Evolutionary conservation across 1,140 invertebrate genomes (phyloP), one percentile per base, ranked within the genome.

Genomic region (Drosophila aff.): DNA sequence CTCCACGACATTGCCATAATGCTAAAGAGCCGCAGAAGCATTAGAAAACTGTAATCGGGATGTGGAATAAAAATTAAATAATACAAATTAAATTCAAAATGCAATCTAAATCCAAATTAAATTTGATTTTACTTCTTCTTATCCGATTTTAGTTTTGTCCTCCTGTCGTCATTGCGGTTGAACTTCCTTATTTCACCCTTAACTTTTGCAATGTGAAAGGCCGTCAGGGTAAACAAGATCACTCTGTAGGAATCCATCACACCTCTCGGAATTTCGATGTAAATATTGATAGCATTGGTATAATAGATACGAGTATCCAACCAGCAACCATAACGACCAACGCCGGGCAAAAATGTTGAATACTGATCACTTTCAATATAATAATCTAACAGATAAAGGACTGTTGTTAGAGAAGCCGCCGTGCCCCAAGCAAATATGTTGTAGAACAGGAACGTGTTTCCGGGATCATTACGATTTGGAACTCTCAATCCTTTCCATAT

Each of bases 21-120:
- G 15, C 13, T n/a, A 57, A 57, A 57, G 1, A 57, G 53, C 2
- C 53, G 33, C 53, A 57, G 15, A 23, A 57, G 53, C 53, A 57
- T 57, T 4, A 57, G 2, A 23, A 57, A 57, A 23, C 53, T 57
- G 36, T 57, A 57, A 57, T 40, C 4, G 5, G 5, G 5, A 40
- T 7, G 13, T 53, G 9, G 15, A 40, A 38, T 7, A 0, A 5
- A 23, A 38, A 6, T 36, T 36, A 36, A 36, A 36, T 13, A 36
- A 36, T 36, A 11, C 2, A 36, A 11, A 13, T 36, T 11, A 23
- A 38, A 50, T 10, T 28, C 8, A 7, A 9, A 38, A 23, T 16
- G 28, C 13, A 21, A 11, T 36, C 13, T 1, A 21, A 21, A 10
- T 10, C 8, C 0, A 7, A 23, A 11, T 16, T 5, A n/a, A 55